phyloP scores from a whole-genome alignment of 2,113 vertebrate species.

The Melanotaenia duboulayi region DNA sequence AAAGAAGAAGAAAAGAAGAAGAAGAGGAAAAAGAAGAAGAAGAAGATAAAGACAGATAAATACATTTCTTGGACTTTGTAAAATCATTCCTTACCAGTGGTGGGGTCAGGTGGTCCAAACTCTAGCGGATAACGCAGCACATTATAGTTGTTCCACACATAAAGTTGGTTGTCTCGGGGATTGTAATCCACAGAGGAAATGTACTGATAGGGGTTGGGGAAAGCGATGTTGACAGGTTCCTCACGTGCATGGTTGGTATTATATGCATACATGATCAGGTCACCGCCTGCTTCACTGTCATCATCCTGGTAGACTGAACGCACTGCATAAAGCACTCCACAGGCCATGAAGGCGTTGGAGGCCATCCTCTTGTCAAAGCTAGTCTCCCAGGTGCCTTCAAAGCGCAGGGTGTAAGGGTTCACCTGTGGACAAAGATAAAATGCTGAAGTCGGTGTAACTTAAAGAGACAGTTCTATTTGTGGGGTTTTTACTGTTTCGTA shows the following conservation, averaged over 20 bases:
- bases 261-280: constrained; percentile 91
- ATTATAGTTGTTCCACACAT: constrained; percentile 97
- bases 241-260: constrained; percentile 91
- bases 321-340: constrained; percentile 93
- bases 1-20: no score
- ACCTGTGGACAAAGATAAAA: constrained; percentile 71
- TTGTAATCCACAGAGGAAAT: constrained; percentile 96
- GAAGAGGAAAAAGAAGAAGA: no score
- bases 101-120: constrained; percentile 91
- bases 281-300: constrained; percentile 91
- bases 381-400: constrained; percentile 96
- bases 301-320: constrained; percentile 94
- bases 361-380: constrained; percentile 94
- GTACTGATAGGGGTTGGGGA: constrained; percentile 96
- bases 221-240: constrained; percentile 85
- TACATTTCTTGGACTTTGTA: background rate
- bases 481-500: background rate
- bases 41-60: no score
- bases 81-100: constrained; percentile 78
- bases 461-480: background rate
- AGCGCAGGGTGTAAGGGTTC: constrained; percentile 94
- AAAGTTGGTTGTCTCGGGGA: constrained; percentile 94
- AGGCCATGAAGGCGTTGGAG: constrained; percentile 97
- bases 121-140: constrained; percentile 91
- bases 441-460: background rate